phyloP scores from a whole-genome alignment of 2,797 vertebrate species.

The Acanthurus tractus region DNA sequence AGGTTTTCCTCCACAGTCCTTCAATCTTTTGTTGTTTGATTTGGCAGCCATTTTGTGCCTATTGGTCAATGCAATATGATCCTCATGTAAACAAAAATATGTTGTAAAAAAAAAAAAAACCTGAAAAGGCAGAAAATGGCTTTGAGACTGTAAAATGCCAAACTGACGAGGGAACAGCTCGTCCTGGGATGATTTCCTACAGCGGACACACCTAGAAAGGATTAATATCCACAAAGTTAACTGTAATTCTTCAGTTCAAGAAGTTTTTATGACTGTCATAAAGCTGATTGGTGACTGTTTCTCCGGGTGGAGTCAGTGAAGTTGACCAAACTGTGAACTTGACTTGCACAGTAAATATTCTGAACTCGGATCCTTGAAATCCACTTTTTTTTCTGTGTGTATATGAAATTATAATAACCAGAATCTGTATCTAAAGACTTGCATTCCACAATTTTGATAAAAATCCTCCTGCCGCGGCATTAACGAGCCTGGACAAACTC shows the following conservation, averaged over 20 bases:
- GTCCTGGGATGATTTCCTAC: not conserved
- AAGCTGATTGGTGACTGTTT: slow-evolving; percentile 1
- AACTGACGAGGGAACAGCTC: not conserved
- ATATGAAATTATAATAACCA: slow-evolving; percentile 14
- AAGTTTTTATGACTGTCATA: not conserved
- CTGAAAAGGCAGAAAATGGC: not conserved
- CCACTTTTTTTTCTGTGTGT: no score
- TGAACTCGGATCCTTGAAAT: no score
- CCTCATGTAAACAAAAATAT: not conserved
- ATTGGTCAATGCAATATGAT: slow-evolving; percentile 1
- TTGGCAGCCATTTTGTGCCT: slow-evolving; percentile 50
- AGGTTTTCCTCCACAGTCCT: slow-evolving; percentile 38
- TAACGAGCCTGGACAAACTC: slow-evolving; percentile 28
- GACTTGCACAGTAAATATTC: not conserved
- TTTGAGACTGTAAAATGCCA: no score
- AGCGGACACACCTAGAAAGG: not conserved
- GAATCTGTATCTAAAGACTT: slow-evolving; percentile 19
- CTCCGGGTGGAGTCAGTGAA: slow-evolving; percentile 9
- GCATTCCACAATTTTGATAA: slow-evolving; percentile 23
- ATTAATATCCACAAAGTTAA: not conserved
- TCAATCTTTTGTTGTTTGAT: slow-evolving; percentile 22
- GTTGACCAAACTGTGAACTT: not conserved
- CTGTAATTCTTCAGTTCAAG: not conserved
- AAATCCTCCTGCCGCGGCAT: slow-evolving; percentile 35
- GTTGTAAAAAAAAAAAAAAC: no score